Evolutionary conservation across 2,113 vertebrate species (phyloP).

Genomic region (Zosterops japonicus): DNA sequence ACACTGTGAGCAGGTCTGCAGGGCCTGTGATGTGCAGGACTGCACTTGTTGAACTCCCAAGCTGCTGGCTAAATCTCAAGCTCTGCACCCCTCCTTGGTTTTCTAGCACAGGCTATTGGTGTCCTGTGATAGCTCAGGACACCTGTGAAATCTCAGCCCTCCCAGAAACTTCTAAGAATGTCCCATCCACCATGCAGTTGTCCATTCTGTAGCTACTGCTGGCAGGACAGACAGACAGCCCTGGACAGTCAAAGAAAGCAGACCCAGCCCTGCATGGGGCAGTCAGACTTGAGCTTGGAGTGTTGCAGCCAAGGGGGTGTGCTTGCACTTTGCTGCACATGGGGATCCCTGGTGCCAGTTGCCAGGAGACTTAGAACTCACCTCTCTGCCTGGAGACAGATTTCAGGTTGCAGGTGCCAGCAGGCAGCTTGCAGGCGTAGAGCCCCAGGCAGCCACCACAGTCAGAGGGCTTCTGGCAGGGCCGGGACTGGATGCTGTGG

Average conservation of each 20-base stretch:
- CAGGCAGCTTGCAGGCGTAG: slow-evolving; percentile 68
- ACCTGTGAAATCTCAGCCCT: not conserved
- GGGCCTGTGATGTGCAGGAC: accelerated
- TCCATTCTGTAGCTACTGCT: not conserved
- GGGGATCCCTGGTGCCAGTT: too few relatives aligned
- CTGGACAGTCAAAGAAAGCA: not conserved
- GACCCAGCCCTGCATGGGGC: not conserved
- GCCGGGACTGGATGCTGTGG: slow-evolving; percentile 41
- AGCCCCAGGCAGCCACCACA: slow-evolving; percentile 76
- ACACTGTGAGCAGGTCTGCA: accelerated
- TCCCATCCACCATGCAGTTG: not conserved
- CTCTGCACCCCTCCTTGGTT: not conserved
- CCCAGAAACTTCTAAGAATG: not conserved
- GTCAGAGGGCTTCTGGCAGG: slow-evolving; percentile 58
- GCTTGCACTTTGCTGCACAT: accelerated
- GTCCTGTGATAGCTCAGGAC: accelerated
- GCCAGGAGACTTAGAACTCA: not conserved
- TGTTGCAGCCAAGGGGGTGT: not conserved
- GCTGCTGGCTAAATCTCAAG: not conserved
- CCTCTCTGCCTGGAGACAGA: slow-evolving; percentile 67
- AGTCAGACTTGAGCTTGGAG: not conserved
- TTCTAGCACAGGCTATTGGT: accelerated
- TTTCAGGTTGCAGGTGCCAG: slow-evolving; percentile 65
- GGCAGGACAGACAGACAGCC: not conserved
- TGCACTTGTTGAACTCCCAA: not conserved